Base-by-base conservation (phyloP, 2,888 invertebrate genomes). In the Dorcus hopei region DNA sequence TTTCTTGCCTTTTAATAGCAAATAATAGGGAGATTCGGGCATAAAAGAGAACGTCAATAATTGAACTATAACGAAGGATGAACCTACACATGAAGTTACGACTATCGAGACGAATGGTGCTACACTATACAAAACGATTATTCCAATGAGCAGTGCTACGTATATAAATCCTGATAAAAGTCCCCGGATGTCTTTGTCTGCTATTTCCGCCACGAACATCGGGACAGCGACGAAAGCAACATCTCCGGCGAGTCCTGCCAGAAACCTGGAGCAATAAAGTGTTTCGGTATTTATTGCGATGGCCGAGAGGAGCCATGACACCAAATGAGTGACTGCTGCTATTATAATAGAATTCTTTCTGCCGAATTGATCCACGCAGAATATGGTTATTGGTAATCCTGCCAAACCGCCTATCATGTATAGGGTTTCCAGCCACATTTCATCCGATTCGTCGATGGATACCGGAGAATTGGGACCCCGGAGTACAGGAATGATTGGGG, bases 121-220 rank as follows among this genome's bases (percentile, higher is more conserved):
- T 1, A 79, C 72, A 23, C 75, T 71, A 58, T 78, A 78, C 0
- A 77, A 71, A 2, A 76, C 58, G 2, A 78, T 59, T 45, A 78
- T 74, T 5, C 79, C 79, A n/a, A 76, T 64, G 9, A 78, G 67
- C 76, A 77, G 76, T 74, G 77, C 77, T 11, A 77, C 68, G 62
- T 77, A 78, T 52, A 78, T 77, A 23, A 76, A 70, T n/a, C 76
- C 73, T 0, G 77, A 74, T 8, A 79, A 62, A 58, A 77, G 75
- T 9, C 79, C 79, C 33, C 78, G 61, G 39, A 79, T 77, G 58
- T 75, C 74, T 51, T 77, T 75, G 62, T 78, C 77, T 3, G 79
- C 77, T 52, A 77, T 76, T 65, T 79, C 78, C 3, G 76, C 77
- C 8, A 78, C 74, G 62, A 76, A 78, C 78, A 78, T 78, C 1